phyloP scores from a whole-genome alignment of 2,113 vertebrate species.

The Periophthalmodon schlosseri region DNA sequence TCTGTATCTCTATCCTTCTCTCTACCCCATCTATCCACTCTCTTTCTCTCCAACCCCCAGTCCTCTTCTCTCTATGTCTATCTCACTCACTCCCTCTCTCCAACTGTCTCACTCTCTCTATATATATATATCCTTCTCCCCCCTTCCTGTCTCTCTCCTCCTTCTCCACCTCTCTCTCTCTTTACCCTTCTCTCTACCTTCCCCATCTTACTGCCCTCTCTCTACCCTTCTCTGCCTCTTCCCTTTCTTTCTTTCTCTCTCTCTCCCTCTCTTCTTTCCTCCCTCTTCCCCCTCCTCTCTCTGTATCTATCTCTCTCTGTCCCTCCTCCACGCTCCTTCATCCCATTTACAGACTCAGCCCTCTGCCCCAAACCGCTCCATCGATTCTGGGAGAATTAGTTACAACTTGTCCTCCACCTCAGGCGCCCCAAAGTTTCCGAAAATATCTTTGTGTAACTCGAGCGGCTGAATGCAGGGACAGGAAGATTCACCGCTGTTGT shows the following conservation, averaged over 20 bases:
- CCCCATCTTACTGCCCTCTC: too few relatives aligned
- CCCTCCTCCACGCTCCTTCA: constrained; percentile 10
- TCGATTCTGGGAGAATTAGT: constrained; percentile 55
- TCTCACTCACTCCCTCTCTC: too few relatives aligned
- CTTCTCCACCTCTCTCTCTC: too few relatives aligned
- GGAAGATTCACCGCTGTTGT: constrained; percentile 41
- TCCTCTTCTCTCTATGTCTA: too few relatives aligned
- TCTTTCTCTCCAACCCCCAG: too few relatives aligned
- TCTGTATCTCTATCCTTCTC: too few relatives aligned
- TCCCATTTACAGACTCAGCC: constrained; percentile 21
- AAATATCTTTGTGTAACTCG: constrained; percentile 60
- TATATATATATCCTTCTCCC: too few relatives aligned
- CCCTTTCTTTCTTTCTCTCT: neutral
- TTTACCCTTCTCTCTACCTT: too few relatives aligned
- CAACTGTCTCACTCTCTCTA: too few relatives aligned
- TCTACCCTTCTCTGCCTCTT: too few relatives aligned
- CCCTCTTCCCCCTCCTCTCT: constrained; percentile 8
- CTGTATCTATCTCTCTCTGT: constrained; percentile 7
- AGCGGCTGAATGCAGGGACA: constrained; percentile 38
- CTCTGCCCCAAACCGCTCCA: constrained; percentile 19
- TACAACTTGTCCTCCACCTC: constrained; percentile 44
- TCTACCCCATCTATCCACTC: too few relatives aligned
- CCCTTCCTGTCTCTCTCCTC: too few relatives aligned
- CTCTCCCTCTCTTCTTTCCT: neutral
- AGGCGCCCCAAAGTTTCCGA: constrained; percentile 24